phyloP scores from a whole-genome alignment of 1,140 invertebrate species.

The Pogonomyrmex californicus region DNA sequence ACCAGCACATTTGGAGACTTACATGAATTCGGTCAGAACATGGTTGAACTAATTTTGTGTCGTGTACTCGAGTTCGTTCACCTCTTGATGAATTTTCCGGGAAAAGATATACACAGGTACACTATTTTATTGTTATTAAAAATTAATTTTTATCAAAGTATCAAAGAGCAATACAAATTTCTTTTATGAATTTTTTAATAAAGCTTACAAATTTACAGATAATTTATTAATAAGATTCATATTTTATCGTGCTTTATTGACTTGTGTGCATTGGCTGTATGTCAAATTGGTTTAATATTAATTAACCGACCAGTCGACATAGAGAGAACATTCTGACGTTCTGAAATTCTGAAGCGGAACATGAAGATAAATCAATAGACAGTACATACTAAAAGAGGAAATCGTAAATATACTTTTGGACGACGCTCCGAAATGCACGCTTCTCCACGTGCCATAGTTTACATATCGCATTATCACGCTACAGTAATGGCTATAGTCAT shows the following conservation, averaged over 20 bases:
- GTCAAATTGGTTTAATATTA: conserved; percentile 8
- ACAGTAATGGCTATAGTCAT: background rate
- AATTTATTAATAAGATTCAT: background rate
- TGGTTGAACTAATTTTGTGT: conserved; percentile 82
- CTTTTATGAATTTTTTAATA: background rate
- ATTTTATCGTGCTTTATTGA: background rate
- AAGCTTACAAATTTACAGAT: background rate
- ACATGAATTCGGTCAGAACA: conserved; percentile 78
- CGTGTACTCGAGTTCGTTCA: conserved; percentile 81
- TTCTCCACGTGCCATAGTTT: conserved; percentile 66
- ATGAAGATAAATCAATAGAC: conserved; percentile 4
- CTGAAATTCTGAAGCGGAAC: background rate
- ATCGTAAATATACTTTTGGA: conserved; percentile 40
- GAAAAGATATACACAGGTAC: conserved; percentile 40
- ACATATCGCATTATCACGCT: conserved; percentile 45
- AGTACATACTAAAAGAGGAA: background rate
- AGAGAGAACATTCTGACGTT: conserved; percentile 12
- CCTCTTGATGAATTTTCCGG: conserved; percentile 72
- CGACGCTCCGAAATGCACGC: background rate
- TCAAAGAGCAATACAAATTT: background rate
- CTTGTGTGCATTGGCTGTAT: too few species aligned
- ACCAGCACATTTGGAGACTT: conserved; percentile 74
- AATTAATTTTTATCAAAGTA: background rate
- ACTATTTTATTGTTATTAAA: background rate
- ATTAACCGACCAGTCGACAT: background rate